Conservation (phyloP, 2,797 vertebrate genomes). For the Siniperca undulata region DNA sequence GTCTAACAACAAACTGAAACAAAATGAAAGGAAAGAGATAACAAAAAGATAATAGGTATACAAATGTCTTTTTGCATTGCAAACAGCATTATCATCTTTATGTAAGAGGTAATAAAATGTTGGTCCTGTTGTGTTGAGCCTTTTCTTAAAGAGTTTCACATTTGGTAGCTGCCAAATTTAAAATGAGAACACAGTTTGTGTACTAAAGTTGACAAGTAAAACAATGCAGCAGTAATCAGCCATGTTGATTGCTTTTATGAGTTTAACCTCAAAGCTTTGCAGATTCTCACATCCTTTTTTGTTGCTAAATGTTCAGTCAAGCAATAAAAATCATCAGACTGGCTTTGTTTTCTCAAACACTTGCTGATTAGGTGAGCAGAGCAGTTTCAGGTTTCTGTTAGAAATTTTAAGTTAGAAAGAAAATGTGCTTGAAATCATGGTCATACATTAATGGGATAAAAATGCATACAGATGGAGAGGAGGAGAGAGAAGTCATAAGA, state of each 20-base stretch:
- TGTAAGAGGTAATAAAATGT: neutral
- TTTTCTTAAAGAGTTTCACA: neutral
- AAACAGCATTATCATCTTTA: neutral
- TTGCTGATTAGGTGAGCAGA: neutral
- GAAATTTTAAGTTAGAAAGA: neutral
- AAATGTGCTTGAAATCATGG: neutral
- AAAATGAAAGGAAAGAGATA: neutral
- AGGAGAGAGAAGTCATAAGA: neutral
- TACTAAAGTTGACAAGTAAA: conserved; percentile 31
- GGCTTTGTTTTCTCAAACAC: neutral
- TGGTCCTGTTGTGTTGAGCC: neutral
- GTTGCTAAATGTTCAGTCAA: neutral
- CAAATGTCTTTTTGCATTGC: neutral
- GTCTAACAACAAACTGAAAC: neutral
- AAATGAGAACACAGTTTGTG: conserved; percentile 38
- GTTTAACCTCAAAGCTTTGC: conserved; percentile 4
- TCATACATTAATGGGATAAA: too few species aligned
- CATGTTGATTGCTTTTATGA: conserved; percentile 3
- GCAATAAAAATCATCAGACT: conserved; percentile 4
- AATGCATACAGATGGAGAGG: too few species aligned
- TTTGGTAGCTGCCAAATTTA: conserved; percentile 15
- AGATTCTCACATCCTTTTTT: neutral
- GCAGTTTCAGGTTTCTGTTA: neutral
- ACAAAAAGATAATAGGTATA: neutral
- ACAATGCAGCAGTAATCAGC: neutral